Conservation (phyloP, 2,113 vertebrate species). For the Sylvietta virens region DNA sequence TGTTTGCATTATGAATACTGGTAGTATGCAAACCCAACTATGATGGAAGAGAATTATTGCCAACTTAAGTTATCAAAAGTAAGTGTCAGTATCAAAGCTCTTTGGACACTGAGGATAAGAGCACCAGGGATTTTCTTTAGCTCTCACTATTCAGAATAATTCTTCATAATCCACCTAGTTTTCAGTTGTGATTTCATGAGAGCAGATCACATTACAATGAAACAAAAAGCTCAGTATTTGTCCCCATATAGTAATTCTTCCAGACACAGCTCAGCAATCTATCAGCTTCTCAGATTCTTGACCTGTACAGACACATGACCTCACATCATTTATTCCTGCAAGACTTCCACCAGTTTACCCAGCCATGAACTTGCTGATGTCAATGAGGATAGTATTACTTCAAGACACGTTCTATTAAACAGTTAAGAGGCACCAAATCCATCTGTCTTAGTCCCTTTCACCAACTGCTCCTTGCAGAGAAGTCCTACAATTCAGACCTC, state of each 20-base stretch:
- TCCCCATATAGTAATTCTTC: background rate
- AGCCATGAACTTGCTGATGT: background rate
- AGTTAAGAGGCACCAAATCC: background rate
- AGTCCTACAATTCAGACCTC: background rate
- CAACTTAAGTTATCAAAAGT: background rate
- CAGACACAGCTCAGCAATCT: background rate
- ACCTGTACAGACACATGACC: background rate
- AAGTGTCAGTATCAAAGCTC: background rate
- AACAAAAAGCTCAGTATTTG: constrained; percentile 10
- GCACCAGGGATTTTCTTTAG: background rate
- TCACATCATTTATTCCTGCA: background rate
- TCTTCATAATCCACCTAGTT: background rate
- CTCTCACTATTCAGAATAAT: background rate
- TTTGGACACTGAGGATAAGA: background rate
- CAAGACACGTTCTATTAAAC: background rate
- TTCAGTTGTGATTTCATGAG: background rate
- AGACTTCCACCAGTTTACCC: background rate
- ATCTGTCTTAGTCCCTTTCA: background rate
- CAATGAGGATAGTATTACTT: background rate
- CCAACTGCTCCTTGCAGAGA: background rate
- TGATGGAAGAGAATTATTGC: background rate
- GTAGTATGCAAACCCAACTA: background rate
- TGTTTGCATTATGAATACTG: background rate
- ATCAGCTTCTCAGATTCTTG: background rate
- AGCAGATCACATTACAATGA: background rate